Conservation (phyloP, 2,113 vertebrate species). For the Anoplopoma fimbria region DNA sequence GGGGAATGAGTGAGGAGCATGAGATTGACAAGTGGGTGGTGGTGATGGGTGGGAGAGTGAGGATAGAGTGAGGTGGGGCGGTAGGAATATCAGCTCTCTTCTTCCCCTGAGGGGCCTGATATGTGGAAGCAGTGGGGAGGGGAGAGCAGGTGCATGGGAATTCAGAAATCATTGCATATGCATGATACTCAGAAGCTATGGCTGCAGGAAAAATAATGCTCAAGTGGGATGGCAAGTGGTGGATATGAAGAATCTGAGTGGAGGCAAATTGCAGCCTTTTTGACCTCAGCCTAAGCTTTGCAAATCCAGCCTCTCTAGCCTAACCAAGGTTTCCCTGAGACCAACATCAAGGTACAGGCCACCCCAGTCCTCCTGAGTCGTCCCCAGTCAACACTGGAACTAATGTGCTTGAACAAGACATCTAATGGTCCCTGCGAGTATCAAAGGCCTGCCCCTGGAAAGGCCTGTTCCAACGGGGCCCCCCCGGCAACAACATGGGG, state of each 20-base stretch:
- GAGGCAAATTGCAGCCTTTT: slow-evolving; percentile 32
- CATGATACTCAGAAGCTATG: slow-evolving; percentile 52
- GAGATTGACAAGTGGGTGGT: slow-evolving; percentile 39
- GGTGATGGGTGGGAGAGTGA: slow-evolving; percentile 34
- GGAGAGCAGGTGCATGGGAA: slow-evolving; percentile 81
- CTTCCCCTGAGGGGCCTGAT: slow-evolving; percentile 64
- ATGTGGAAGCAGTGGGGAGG: slow-evolving; percentile 51
- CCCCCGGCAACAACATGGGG: slow-evolving; percentile 68
- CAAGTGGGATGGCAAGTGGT: slow-evolving; percentile 28
- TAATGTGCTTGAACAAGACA: slow-evolving; percentile 78
- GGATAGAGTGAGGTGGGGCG: slow-evolving; percentile 33
- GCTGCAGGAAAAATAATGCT: slow-evolving; percentile 56
- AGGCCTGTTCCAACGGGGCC: slow-evolving; percentile 57
- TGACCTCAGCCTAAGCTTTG: slow-evolving; percentile 21
- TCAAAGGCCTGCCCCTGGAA: slow-evolving; percentile 75
- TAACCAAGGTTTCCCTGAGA: slow-evolving; percentile 26
- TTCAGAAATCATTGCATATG: slow-evolving; percentile 75
- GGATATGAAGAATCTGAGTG: slow-evolving; percentile 27
- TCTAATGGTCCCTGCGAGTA: slow-evolving; percentile 67
- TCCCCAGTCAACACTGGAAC: slow-evolving; percentile 78
- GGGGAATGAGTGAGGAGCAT: slow-evolving; percentile 17
- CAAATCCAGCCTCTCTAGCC: slow-evolving; percentile 18
- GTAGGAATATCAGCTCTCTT: slow-evolving; percentile 59
- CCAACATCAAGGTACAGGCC: slow-evolving; percentile 41
- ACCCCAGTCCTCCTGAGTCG: slow-evolving; percentile 36